Evolutionary conservation across 2,888 invertebrate species (phyloP).

Genomic region (Brachyptera risi): DNA sequence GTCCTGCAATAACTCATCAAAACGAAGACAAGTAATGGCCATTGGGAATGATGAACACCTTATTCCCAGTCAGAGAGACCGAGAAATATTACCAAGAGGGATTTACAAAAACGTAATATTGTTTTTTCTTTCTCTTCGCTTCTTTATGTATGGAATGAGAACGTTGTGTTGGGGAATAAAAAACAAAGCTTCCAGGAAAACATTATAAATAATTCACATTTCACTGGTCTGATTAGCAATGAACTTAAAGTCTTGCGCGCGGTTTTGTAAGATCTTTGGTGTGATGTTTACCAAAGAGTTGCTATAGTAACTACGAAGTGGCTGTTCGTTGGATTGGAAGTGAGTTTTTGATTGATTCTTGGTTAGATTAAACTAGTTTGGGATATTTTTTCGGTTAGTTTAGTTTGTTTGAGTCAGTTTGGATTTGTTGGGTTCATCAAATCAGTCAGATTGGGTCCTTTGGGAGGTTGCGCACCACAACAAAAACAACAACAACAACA

Average conservation of each 20-base stretch:
- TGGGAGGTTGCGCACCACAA: no score
- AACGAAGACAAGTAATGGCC: conserved; percentile 32
- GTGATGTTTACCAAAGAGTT: no score
- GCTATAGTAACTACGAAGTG: no score
- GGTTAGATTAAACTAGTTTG: no score
- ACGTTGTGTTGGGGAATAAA: conserved; percentile 3
- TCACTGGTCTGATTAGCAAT: conserved; percentile 9
- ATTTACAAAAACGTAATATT: conserved; percentile 17
- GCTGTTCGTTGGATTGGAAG: no score
- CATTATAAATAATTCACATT: conserved; percentile 11
- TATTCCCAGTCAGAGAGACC: conserved; percentile 14
- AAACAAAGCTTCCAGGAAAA: conserved; percentile 7
- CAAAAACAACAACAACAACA: no score
- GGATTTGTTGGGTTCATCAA: no score
- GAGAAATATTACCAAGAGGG: conserved; percentile 3
- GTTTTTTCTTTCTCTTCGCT: conserved; percentile 5
- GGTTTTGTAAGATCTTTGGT: no score
- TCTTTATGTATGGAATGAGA: background rate
- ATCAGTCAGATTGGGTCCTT: no score
- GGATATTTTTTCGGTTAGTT: no score
- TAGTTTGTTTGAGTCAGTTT: no score
- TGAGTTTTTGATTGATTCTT: no score
- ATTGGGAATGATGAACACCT: conserved; percentile 31
- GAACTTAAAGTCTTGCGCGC: background rate
- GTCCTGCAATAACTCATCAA: conserved; percentile 32